Conservation (phyloP, 2,888 invertebrate species). For the Hirtodrosophila confusa region DNA sequence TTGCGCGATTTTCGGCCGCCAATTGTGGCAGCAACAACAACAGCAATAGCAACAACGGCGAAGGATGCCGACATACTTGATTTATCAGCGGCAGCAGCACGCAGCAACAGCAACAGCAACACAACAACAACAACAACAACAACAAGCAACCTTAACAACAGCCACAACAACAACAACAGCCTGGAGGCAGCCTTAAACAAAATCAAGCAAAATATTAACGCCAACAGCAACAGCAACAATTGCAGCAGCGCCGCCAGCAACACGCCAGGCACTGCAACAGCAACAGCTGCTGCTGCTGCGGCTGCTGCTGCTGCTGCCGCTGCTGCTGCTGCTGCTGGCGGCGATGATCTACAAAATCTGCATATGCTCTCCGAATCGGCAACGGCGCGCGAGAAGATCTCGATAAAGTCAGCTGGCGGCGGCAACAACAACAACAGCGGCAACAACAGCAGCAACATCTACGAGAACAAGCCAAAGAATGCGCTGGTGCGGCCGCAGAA, state of each 20-base stretch:
- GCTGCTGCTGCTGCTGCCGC: conserved; percentile 6
- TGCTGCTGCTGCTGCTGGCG: conserved; percentile 19
- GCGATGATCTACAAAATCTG: conserved; percentile 85
- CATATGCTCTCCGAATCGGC: conserved; percentile 85
- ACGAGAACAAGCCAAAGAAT: conserved; percentile 79
- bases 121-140: conserved; percentile 43
- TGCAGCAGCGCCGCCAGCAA: conserved; percentile 4
- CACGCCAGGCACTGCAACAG: conserved; percentile 7
- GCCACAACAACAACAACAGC: conserved; percentile 59
- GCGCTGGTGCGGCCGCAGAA: conserved; percentile 84
- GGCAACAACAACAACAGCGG: conserved; percentile 25
- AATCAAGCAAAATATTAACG: conserved; percentile 82
- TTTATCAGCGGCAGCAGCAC: conserved; percentile 82
- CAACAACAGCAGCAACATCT: conserved; percentile 37
- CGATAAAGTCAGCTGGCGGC: conserved; percentile 62
- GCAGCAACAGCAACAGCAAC: conserved; percentile 50
- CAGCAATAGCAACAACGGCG: conserved; percentile 40
- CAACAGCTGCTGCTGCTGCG: conserved; percentile 8
- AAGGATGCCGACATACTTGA: conserved; percentile 85
- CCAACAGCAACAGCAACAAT: conserved; percentile 54
- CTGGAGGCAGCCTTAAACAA: conserved; percentile 83
- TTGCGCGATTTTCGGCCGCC: conserved; percentile 81
- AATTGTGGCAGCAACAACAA: conserved; percentile 21
- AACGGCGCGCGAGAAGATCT: conserved; percentile 82
- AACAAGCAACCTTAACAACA: conserved; percentile 54